A percentile compares a stretch with the other conserved stretches of the same genome.
These are phyloP conservation scores for Polypterus bichir DNA, from an alignment of 2,113 vertebrate species.

Conservation along the genomic window DNA sequence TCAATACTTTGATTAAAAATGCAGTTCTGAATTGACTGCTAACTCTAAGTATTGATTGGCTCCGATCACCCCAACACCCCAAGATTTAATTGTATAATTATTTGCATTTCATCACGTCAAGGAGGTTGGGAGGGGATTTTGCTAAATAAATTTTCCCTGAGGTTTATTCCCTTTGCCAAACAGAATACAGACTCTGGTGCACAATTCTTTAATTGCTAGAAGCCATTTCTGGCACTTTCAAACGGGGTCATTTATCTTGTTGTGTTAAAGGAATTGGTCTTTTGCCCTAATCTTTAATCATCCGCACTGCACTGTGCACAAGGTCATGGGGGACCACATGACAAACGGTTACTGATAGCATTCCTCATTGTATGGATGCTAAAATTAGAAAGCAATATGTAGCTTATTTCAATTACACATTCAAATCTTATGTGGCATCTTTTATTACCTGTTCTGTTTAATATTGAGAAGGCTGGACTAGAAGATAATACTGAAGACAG, in stretches of 20 bases:
- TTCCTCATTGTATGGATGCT: slow-evolving; percentile 12
- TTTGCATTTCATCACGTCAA: no score
- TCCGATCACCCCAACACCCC: no score
- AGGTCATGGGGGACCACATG: slow-evolving; percentile 36
- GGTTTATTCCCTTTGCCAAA: slow-evolving; percentile 34
- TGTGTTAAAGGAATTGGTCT: slow-evolving; percentile 46
- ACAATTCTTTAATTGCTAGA: slow-evolving; percentile 47
- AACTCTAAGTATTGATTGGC: background rate
- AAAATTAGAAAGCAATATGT: slow-evolving; percentile 30
- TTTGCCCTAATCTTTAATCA: slow-evolving; percentile 54
- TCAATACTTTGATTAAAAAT: background rate
- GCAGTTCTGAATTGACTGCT: background rate
- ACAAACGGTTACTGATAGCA: slow-evolving; percentile 20
- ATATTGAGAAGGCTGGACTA: slow-evolving; percentile 21
- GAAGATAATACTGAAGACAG: slow-evolving; percentile 19
- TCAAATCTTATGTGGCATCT: slow-evolving; percentile 31
- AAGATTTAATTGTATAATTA: no score
- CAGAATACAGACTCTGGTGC: slow-evolving; percentile 31
- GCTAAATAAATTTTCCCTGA: slow-evolving; percentile 24
- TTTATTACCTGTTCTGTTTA: slow-evolving; percentile 18
- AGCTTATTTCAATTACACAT: slow-evolving; percentile 35
- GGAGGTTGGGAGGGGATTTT: slow-evolving; percentile 17
- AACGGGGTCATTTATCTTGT: slow-evolving; percentile 53
- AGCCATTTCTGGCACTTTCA: slow-evolving; percentile 46
- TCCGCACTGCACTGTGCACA: slow-evolving; percentile 40